These are phyloP conservation scores for Amiota minor DNA, from an alignment of 2,888 invertebrate genomes.

Conservation along the genomic window DNA sequence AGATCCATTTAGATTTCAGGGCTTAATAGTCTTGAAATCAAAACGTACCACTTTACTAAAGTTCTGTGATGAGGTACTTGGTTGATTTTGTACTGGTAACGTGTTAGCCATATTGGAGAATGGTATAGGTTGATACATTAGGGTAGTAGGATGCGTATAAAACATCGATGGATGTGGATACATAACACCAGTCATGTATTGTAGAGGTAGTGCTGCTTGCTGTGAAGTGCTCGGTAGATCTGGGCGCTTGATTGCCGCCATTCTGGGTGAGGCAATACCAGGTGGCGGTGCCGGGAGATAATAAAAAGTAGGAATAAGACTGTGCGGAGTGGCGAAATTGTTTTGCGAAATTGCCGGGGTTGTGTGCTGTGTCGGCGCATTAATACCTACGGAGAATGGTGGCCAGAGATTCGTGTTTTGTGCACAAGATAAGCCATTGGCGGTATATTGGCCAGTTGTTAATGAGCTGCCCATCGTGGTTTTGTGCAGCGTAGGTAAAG, in stretches of 20 bases:
- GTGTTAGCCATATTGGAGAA: slow-evolving; percentile 71
- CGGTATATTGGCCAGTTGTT: slow-evolving; percentile 41
- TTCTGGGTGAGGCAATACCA: slow-evolving; percentile 36
- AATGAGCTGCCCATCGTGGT: background rate
- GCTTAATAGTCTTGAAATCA: background rate
- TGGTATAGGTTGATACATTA: slow-evolving; percentile 78
- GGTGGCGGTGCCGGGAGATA: slow-evolving; percentile 75
- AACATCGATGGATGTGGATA: slow-evolving; percentile 77
- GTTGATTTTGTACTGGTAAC: slow-evolving; percentile 51
- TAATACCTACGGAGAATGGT: slow-evolving; percentile 76
- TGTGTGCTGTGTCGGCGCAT: slow-evolving; percentile 65
- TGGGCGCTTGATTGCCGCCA: slow-evolving; percentile 11
- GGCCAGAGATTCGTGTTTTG: slow-evolving; percentile 77
- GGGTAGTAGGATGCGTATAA: slow-evolving; percentile 74
- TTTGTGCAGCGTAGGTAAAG: background rate
- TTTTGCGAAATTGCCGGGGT: slow-evolving; percentile 62
- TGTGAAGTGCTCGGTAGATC: slow-evolving; percentile 58
- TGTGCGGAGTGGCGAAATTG: slow-evolving; percentile 68
- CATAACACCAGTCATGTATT: slow-evolving; percentile 78
- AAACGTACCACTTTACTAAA: slow-evolving; percentile 50
- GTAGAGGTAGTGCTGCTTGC: slow-evolving; percentile 74
- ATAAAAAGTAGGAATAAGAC: slow-evolving; percentile 76
- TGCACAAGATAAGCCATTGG: slow-evolving; percentile 46
- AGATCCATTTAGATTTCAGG: background rate
- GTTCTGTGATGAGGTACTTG: slow-evolving; percentile 37